Base-by-base conservation (phyloP, 2,113 vertebrate species). In the Pimephales promelas region DNA sequence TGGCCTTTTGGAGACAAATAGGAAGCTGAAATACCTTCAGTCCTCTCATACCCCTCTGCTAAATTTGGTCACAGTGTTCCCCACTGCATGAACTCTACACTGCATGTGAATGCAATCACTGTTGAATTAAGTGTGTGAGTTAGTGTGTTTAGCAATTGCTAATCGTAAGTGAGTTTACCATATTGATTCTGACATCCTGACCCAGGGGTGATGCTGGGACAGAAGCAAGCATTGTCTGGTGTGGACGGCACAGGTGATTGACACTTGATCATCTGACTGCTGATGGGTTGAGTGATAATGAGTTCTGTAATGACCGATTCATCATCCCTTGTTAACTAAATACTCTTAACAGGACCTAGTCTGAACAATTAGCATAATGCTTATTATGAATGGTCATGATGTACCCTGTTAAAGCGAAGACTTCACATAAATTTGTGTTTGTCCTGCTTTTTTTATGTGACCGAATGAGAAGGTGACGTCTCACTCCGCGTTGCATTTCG, bases 181-280 rank as follows among this genome's bases (percentile, higher is more conserved):
- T 76, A 61, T 77, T 34, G 36, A 47, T 72, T 47, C n/a, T 66
- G 73, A 34, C 57, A 70, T 86, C 62, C 22, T 26, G 82, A 52
- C 66, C 57, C 34, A 3, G 10, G 78, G 62, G 28, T 45, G 26
- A 57, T 66, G 57, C 59, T 61, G 43, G 59, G 73, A 87, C 83
- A 90, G 52, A 87, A 78, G 47, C 64, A 79, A 59, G 49, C 43
- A 81, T 83, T 87, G 80, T 87, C 45, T 79, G 64, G 22, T 56
- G 61, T 43, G 79, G 57, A 71, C 2, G 3, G 16, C 72, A 72
- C 70, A 72, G 72, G 72, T 74, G 72, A 52, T 22, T 74, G 72
- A 52, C 47, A 49, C 72, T 74, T 49, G 26, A 74, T 74, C 47
- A 47, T 72, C 40, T 36, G 43, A 52, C 20, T 31, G 52, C 20